A percentile compares a stretch with the other conserved stretches of the same genome.
Evolutionary conservation across 2,888 invertebrate genomes (phyloP).

Genomic region (Pollenia griseotomentosa): DNA sequence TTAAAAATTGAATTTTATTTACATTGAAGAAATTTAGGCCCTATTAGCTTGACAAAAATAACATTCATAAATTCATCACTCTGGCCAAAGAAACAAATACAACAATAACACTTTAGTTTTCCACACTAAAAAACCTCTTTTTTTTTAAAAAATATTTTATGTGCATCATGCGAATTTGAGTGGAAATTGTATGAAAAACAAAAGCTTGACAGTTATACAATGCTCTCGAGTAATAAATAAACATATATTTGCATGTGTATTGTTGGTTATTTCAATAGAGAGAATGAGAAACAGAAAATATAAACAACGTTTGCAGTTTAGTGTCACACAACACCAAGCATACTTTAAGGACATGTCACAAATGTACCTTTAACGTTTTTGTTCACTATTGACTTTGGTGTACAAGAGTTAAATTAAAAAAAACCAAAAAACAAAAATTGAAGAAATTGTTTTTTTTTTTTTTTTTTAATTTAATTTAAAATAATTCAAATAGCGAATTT

Average conservation of each 20-base stretch:
- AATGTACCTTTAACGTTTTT: background rate
- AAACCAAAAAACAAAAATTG: no score
- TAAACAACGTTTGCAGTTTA: background rate
- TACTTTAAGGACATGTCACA: background rate
- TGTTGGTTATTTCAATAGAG: background rate
- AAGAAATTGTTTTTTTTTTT: no score
- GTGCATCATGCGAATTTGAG: constrained; percentile 22
- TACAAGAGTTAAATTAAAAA: no score
- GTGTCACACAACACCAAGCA: background rate
- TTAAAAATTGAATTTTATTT: no score
- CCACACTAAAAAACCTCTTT: no score
- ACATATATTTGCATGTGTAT: background rate
- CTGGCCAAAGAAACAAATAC: no score
- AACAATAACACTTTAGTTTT: no score
- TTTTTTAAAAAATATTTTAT: background rate
- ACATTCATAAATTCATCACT: no score
- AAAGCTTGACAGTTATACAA: constrained; percentile 60
- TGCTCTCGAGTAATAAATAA: constrained; percentile 49
- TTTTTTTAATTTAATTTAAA: no score
- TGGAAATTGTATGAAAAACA: background rate
- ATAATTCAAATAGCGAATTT: no score
- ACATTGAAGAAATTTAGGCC: no score
- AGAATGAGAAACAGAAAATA: background rate
- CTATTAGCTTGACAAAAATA: no score
- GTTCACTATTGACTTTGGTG: background rate